Conservation (phyloP, 2,113 vertebrate species). For the Gulo gulo region DNA sequence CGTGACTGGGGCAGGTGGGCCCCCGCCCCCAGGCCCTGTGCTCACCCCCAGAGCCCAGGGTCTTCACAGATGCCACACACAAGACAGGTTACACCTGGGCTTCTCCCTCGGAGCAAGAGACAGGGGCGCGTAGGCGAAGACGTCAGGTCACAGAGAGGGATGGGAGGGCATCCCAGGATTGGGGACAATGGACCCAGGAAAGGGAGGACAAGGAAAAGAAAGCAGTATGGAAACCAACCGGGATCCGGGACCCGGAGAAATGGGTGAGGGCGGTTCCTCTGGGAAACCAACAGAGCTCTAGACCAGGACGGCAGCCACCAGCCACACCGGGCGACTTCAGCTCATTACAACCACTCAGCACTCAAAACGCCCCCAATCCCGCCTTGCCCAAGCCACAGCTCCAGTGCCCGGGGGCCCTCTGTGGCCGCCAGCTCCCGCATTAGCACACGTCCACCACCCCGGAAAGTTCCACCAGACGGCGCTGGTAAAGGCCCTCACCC, state of each 20-base stretch:
- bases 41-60: background rate
- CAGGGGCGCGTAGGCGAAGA: fast-evolving
- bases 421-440: fast-evolving
- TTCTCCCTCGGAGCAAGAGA: background rate
- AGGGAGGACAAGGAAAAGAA: background rate
- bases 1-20: background rate
- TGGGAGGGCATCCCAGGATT: background rate
- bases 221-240: fast-evolving
- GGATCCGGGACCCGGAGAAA: background rate
- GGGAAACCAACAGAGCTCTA: background rate
- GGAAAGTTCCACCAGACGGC: fast-evolving
- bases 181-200: fast-evolving
- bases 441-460: fast-evolving
- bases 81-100: background rate
- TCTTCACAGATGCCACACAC: background rate
- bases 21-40: no score
- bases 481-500: fast-evolving
- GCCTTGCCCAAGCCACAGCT: fast-evolving
- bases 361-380: no score
- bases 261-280: background rate
- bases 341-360: background rate
- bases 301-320: background rate
- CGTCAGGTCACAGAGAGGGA: background rate
- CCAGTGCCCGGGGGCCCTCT: background rate
- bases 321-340: fast-evolving